Conservation (phyloP, 2,113 vertebrate genomes). For the Emydura subglobosa region DNA sequence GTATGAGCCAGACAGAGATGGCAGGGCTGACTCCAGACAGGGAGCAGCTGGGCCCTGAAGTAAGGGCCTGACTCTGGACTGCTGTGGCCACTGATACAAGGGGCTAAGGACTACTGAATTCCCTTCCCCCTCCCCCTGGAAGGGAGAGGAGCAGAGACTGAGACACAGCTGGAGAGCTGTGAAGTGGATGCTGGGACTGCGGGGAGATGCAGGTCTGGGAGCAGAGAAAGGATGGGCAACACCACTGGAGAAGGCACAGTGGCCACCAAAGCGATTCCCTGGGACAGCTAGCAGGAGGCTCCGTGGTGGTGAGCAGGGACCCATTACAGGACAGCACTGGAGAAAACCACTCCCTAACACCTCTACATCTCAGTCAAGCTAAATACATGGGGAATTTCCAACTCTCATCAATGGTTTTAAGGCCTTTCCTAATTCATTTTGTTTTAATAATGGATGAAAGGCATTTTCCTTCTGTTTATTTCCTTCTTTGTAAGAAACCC, state of each 20-base stretch:
- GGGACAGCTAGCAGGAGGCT: background rate
- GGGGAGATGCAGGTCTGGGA: no score
- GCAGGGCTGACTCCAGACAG: no score
- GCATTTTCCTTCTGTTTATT: constrained; percentile 14
- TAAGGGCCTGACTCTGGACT: no score
- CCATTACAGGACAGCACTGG: background rate
- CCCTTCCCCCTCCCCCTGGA: background rate
- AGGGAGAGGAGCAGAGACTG: no score
- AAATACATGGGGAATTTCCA: background rate
- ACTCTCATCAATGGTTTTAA: constrained; percentile 6
- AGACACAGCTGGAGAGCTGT: no score
- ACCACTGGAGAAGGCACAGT: no score
- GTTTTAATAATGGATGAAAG: background rate
- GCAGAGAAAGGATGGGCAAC: no score
- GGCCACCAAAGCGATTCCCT: no score
- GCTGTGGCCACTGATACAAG: no score
- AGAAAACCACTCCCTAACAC: background rate
- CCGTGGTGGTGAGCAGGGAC: background rate
- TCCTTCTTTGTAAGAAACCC: constrained; percentile 28
- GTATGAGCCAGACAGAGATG: no score
- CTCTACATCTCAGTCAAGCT: background rate
- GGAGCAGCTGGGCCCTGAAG: no score
- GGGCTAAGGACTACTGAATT: background rate
- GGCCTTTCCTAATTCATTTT: constrained; percentile 12
- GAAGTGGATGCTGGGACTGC: no score